These are phyloP conservation scores for Pseudeuparius sepicola DNA, from an alignment of 2,888 invertebrate genomes.

Conservation along the genomic window DNA sequence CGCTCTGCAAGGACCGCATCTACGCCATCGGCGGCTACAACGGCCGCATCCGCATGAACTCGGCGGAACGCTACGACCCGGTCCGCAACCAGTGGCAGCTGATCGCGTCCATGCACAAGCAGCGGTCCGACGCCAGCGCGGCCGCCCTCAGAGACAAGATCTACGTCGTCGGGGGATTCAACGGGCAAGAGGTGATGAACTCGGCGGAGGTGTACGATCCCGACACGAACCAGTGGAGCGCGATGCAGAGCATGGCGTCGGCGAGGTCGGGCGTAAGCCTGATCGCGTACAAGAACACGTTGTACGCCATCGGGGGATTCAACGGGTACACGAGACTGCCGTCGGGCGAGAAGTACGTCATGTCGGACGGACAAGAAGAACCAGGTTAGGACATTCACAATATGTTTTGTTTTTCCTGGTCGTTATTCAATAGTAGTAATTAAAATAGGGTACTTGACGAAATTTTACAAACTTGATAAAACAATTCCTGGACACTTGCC, in stretches of 20 bases:
- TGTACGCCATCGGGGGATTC: constrained; percentile 76
- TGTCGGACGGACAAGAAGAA: no score
- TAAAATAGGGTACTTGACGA: no score
- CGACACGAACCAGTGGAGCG: constrained; percentile 60
- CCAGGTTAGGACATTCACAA: no score
- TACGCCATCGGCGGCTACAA: constrained; percentile 81
- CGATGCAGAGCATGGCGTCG: constrained; percentile 57
- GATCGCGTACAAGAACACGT: constrained; percentile 51
- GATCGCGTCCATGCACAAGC: constrained; percentile 63
- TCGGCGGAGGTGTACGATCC: constrained; percentile 69
- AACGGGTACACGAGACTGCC: constrained; percentile 41
- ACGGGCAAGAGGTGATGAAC: constrained; percentile 64
- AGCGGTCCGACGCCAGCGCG: constrained; percentile 70
- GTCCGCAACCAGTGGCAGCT: constrained; percentile 69
- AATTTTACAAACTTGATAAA: no score
- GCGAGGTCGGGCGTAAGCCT: constrained; percentile 70
- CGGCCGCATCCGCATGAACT: constrained; percentile 62
- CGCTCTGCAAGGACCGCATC: constrained; percentile 56
- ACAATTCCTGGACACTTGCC: no score
- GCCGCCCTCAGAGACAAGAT: constrained; percentile 54
- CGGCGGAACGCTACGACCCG: constrained; percentile 71
- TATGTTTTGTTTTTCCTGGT: no score
- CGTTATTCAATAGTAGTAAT: no score
- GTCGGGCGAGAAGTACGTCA: constrained; percentile 19
- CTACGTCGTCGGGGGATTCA: constrained; percentile 43